A percentile compares a stretch with the other conserved stretches of the same genome.
These are phyloP conservation scores for Jordanella pulchra DNA, from an alignment of 2,797 vertebrate genomes.

Conservation along the genomic window DNA sequence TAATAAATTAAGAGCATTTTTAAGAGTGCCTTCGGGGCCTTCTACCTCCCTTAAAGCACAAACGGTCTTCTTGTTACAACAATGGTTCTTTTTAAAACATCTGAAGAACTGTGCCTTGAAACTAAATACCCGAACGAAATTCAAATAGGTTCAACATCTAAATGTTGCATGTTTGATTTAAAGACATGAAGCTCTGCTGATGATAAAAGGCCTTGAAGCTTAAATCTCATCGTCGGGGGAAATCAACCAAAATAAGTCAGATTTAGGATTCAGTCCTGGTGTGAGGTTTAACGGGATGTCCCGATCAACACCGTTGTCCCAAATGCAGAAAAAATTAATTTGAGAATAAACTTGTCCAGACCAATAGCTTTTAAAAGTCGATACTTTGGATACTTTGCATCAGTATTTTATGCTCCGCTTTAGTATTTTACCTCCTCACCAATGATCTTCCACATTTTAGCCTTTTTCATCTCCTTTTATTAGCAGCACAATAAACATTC, in stretches of 20 bases:
- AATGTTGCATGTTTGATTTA: background rate
- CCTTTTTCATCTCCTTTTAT: no score
- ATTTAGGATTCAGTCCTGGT: background rate
- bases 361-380: background rate
- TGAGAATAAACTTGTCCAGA: background rate
- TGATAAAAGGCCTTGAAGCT: no score
- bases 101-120: constrained; percentile 65
- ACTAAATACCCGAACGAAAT: background rate
- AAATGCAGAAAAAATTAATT: background rate
- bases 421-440: background rate
- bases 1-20: constrained; percentile 37
- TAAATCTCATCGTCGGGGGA: background rate
- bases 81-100: constrained; percentile 31
- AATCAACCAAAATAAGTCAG: background rate
- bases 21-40: constrained; percentile 69
- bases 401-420: background rate
- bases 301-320: background rate
- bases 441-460: no score
- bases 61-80: constrained; percentile 38
- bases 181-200: background rate
- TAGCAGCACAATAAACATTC: no score
- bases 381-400: background rate
- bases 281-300: background rate
- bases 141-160: background rate
- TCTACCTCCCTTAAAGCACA: constrained; percentile 75